Conservation (phyloP, 1,140 invertebrate species). For the Ceratosolen fusciceps region DNA sequence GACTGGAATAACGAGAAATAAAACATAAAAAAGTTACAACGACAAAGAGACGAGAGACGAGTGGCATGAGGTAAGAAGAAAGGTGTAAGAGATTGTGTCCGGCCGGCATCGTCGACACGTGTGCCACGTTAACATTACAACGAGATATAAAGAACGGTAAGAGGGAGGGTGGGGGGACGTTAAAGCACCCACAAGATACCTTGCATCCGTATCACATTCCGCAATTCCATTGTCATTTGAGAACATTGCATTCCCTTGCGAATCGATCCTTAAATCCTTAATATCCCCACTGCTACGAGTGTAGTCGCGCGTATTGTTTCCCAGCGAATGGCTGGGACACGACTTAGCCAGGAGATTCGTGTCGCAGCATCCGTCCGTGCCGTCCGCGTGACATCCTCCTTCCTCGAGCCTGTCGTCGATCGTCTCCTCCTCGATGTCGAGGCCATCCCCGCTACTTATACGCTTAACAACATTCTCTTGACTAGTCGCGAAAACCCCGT, state of each 20-base stretch:
- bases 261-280: conserved; percentile 2
- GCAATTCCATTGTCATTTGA: conserved; percentile 43
- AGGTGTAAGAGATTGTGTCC: neutral
- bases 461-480: conserved; percentile 41
- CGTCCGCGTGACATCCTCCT: too few species aligned
- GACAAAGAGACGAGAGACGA: conserved; percentile 27
- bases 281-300: conserved; percentile 18
- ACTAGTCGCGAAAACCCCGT: conserved; percentile 36
- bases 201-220: conserved; percentile 56
- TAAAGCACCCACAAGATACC: conserved; percentile 48
- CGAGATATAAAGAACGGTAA: neutral
- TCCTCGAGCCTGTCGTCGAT: neutral
- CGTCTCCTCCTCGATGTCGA: neutral
- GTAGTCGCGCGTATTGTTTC: conserved; percentile 29
- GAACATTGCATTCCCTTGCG: conserved; percentile 34
- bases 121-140: too few species aligned
- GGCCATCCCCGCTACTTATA: conserved; percentile 15
- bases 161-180: neutral
- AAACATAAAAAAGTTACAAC: conserved; percentile 44
- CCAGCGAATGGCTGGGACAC: conserved; percentile 36
- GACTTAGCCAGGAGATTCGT: too few species aligned
- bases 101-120: too few species aligned
- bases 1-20: conserved; percentile 52
- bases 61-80: neutral
- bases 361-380: too few species aligned